Conservation (phyloP, 2,888 invertebrate species). For the Drosophila maculinotata region DNA sequence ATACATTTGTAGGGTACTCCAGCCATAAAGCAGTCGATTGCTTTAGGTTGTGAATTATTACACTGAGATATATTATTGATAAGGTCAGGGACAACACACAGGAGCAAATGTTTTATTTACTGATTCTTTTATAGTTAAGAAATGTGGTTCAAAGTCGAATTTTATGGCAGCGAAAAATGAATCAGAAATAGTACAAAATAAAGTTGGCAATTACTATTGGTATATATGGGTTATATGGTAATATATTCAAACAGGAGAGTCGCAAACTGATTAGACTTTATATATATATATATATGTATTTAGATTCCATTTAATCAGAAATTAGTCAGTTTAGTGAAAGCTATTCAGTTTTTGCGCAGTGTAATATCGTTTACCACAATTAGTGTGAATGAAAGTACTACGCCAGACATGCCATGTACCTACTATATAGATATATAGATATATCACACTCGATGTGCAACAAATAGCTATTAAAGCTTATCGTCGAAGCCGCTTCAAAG, state of each 20-base stretch:
- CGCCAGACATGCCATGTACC: not conserved
- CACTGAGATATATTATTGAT: slow-evolving; percentile 53
- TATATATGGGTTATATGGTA: no score
- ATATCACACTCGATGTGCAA: slow-evolving; percentile 45
- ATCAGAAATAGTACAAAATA: slow-evolving; percentile 4
- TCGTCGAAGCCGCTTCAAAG: slow-evolving; percentile 55
- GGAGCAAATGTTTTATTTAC: slow-evolving; percentile 40
- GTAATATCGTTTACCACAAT: slow-evolving; percentile 7
- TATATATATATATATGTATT: no score
- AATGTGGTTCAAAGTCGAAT: slow-evolving; percentile 32
- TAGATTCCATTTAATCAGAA: no score
- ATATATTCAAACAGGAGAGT: no score
- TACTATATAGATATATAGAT: slow-evolving; percentile 1
- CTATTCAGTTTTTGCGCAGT: slow-evolving; percentile 17
- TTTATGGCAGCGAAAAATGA: slow-evolving; percentile 18
- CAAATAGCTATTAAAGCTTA: slow-evolving; percentile 74
- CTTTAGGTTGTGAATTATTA: slow-evolving; percentile 54
- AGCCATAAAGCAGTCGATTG: slow-evolving; percentile 50
- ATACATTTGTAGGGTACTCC: slow-evolving; percentile 16
- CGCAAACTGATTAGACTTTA: no score
- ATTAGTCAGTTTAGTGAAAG: no score
- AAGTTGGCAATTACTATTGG: no score
- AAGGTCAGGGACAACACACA: slow-evolving; percentile 48
- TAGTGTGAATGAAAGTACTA: slow-evolving; percentile 28
- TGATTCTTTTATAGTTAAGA: slow-evolving; percentile 1